phyloP scores from a whole-genome alignment of 2,888 invertebrate genomes.

The Hirudinaria manillensis region DNA sequence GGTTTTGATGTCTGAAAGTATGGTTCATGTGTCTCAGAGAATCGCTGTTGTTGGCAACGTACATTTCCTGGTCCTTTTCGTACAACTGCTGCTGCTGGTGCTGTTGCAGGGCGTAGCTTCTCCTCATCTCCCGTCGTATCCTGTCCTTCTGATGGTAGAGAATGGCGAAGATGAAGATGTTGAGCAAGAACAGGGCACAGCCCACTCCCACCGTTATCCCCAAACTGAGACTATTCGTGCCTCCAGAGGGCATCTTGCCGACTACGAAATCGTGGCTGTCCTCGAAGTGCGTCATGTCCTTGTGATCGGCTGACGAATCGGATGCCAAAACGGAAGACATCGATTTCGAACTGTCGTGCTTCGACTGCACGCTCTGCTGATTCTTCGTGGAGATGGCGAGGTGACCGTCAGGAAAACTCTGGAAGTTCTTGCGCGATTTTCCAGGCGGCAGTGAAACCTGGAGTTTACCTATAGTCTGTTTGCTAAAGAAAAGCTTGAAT shows the following conservation, averaged over 20 bases:
- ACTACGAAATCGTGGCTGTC: neutral
- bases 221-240: constrained; percentile 39
- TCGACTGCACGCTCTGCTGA: constrained; percentile 7
- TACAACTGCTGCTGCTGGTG: constrained; percentile 29
- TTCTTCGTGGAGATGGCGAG: neutral
- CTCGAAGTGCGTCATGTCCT: constrained; percentile 1
- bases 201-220: constrained; percentile 73
- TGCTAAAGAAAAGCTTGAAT: neutral
- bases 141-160: constrained; percentile 74
- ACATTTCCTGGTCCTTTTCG: constrained; percentile 26
- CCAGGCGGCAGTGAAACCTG: neutral
- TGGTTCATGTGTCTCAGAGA: neutral
- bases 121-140: constrained; percentile 42
- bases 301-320: constrained; percentile 9
- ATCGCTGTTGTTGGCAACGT: constrained; percentile 17
- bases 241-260: neutral
- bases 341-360: neutral
- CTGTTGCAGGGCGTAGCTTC: constrained; percentile 27
- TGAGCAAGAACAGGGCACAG: constrained; percentile 80
- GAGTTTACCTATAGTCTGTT: neutral
- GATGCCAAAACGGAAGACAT: neutral
- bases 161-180: constrained; percentile 86
- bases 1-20: neutral
- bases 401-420: neutral
- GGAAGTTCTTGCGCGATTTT: neutral